phyloP scores from a whole-genome alignment of 1,140 invertebrate genomes.

The Pachypeltis micranthus region DNA sequence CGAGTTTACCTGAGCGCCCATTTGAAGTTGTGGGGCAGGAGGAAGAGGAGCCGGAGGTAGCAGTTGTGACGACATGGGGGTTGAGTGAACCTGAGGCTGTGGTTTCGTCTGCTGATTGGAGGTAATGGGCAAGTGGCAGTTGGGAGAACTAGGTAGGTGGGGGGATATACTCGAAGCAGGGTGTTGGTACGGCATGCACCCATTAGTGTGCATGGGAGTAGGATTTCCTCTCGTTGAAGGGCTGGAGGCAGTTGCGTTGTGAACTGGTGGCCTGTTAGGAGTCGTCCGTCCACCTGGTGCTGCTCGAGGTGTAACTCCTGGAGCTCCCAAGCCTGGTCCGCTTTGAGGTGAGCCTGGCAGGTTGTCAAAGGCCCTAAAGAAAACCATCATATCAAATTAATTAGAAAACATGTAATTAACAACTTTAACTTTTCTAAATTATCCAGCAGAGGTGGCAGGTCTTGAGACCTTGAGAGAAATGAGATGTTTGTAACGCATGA shows the following conservation, averaged over 20 bases:
- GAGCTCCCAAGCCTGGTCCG: neutral
- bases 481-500: too few species aligned
- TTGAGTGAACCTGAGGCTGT: neutral
- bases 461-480: too few species aligned
- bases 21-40: neutral
- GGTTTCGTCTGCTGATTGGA: neutral
- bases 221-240: too few species aligned
- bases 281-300: slow-evolving; percentile 36
- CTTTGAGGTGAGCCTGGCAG: neutral
- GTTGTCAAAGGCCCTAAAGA: neutral
- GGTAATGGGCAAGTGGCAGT: neutral
- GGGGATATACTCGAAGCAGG: neutral
- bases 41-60: neutral
- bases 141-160: neutral
- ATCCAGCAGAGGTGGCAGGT: too few species aligned
- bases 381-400: neutral
- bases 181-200: neutral
- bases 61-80: neutral
- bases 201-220: neutral
- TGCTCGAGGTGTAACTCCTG: slow-evolving; percentile 29
- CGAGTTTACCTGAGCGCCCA: too few species aligned
- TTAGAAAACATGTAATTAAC: too few species aligned
- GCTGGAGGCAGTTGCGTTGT: too few species aligned
- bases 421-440: too few species aligned
- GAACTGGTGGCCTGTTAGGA: neutral